Evolutionary conservation across 2,888 invertebrate genomes (phyloP), one percentile per base, ranked within the genome.

Genomic region (Archips xylosteana): DNA sequence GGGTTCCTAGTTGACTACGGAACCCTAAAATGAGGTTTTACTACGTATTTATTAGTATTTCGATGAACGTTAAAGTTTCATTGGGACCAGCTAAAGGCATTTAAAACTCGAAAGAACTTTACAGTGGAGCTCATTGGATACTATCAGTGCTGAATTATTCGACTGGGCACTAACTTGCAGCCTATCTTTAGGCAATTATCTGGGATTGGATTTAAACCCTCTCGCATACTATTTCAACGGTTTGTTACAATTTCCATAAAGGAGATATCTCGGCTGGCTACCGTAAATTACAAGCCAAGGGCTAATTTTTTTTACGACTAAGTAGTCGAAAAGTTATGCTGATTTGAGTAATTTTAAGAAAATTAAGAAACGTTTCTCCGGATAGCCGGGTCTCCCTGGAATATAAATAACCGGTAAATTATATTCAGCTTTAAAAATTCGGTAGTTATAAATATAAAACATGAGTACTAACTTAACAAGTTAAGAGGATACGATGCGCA

Each of bases 141-240:
- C 76, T 79, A 79, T 78, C 78, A 76, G 75, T 72, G 70, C 77
- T 81, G 77, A 82, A 77, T 80, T 82, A 82, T 82, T 80, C 76
- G 79, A 77, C 76, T 78, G 72, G 77, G 78, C 76, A 77, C 78
- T 79, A 81, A 79, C 77, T 79, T 78, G 76, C 71, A 75, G 72
- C 78, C 79, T 82, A 83, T 82, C 82, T 82, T 77, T 70, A 78
- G 75, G 80, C 81, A 81, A 82, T 83, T 82, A 82, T 79, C 80
- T 80, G 49, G 75, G 75, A 76, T 75, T 75, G 79, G 81, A 82
- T 80, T 81, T 77, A 79, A 77, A 76, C 77, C 76, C 75, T 75
- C 75, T 75, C 76, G 70, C 71, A 71, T 77, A 78, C 77, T 80
- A 80, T 79, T 78, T 78, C 75, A 76, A 70, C 47, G 45, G 69